These are phyloP conservation scores for Phyllotreta striolata DNA, from an alignment of 2,888 invertebrate genomes.

Conservation along the genomic window DNA sequence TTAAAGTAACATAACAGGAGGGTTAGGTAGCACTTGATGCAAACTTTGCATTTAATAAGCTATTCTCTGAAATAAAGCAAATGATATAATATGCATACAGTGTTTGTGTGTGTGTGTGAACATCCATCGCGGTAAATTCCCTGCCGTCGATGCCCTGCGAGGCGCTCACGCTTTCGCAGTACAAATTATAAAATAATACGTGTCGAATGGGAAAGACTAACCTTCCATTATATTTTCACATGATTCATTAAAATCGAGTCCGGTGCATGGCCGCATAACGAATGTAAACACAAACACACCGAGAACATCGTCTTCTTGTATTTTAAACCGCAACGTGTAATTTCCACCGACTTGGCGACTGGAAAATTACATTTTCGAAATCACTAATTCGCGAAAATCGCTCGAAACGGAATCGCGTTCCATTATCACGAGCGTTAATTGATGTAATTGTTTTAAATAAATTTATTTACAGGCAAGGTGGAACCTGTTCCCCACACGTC, in stretches of 20 bases:
- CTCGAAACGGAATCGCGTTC: too few species aligned
- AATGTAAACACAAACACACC: constrained; percentile 27
- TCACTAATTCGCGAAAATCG: constrained; percentile 6
- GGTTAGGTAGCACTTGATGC: too few species aligned
- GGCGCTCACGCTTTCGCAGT: constrained; percentile 32
- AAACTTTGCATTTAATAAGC: too few species aligned
- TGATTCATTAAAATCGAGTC: constrained; percentile 39
- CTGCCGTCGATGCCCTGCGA: constrained; percentile 5
- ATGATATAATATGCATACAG: background rate
- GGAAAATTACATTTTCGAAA: constrained; percentile 28
- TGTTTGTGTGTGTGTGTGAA: constrained; percentile 21
- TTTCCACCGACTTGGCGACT: constrained; percentile 29
- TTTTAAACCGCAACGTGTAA: constrained; percentile 27
- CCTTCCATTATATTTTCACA: constrained; percentile 38
- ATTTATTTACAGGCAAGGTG: constrained; percentile 73
- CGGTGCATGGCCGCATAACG: constrained; percentile 18
- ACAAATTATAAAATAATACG: constrained; percentile 38
- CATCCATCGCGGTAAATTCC: constrained; percentile 28
- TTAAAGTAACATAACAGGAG: too few species aligned
- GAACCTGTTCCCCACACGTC: constrained; percentile 81
- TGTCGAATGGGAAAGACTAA: constrained; percentile 34
- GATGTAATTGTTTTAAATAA: background rate
- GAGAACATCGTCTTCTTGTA: constrained; percentile 29
- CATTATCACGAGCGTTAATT: too few species aligned
- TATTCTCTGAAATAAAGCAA: too few species aligned